A percentile compares a stretch with the other conserved stretches of the same genome.
phyloP scores from a whole-genome alignment of 2,113 vertebrate species.

The Malurus elegans region DNA sequence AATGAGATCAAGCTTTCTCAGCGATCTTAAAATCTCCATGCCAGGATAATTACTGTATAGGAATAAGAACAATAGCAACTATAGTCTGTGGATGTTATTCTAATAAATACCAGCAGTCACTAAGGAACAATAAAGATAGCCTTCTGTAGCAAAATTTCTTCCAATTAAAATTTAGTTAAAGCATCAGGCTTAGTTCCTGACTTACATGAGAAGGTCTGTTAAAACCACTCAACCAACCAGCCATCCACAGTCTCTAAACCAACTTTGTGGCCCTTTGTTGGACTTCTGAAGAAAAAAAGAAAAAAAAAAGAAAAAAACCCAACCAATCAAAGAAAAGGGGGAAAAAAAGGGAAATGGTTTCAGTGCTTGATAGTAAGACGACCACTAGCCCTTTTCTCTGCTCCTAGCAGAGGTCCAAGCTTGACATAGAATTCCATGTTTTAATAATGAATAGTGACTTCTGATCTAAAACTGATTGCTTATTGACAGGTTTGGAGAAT shows the following conservation, averaged over 20 bases:
- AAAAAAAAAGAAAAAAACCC: not conserved
- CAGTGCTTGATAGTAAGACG: not conserved
- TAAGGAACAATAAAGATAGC: not conserved
- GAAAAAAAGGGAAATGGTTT: not conserved
- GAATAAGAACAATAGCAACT: not conserved
- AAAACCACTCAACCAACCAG: accelerated
- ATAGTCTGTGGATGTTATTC: not conserved
- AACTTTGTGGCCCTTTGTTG: no score
- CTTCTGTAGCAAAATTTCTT: not conserved
- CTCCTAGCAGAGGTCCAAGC: not conserved
- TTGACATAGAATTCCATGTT: not conserved
- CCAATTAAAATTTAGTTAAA: not conserved
- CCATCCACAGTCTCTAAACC: not conserved
- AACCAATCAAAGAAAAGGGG: not conserved
- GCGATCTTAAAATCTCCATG: not conserved
- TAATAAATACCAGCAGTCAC: not conserved
- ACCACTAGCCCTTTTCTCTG: not conserved
- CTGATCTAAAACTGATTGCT: not conserved
- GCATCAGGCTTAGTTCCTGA: not conserved
- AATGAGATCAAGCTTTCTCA: not conserved
- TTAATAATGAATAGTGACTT: not conserved
- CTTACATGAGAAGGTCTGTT: not conserved
- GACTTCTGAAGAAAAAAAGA: not conserved
- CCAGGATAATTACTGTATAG: not conserved
- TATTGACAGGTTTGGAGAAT: not conserved